Evolutionary conservation across 2,888 invertebrate species (phyloP).

Genomic region (Chrysotoxum bicinctum): DNA sequence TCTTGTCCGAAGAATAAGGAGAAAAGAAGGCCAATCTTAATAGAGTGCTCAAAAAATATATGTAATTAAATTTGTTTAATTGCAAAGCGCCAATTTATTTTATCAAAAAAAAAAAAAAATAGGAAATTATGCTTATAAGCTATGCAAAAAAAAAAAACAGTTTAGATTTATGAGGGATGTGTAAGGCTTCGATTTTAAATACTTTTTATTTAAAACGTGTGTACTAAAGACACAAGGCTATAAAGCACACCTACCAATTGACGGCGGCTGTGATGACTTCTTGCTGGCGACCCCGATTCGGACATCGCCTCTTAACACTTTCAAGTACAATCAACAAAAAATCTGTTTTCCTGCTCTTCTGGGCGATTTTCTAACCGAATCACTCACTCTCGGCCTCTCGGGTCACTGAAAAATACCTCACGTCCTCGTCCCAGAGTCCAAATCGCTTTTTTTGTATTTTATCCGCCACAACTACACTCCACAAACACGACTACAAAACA

Average conservation of each 20-base stretch:
- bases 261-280: conserved; percentile 77
- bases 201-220: background rate
- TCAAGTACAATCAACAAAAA: conserved; percentile 33
- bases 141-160: background rate
- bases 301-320: conserved; percentile 77
- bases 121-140: too few relatives aligned
- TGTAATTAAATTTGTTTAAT: background rate
- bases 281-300: conserved; percentile 80
- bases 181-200: background rate
- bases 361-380: conserved; percentile 57
- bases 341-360: conserved; percentile 41
- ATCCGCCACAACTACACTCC: conserved; percentile 50
- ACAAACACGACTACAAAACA: conserved; percentile 24
- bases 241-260: conserved; percentile 80
- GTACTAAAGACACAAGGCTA: conserved; percentile 11
- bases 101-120: background rate
- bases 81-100: conserved; percentile 1
- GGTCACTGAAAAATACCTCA: conserved; percentile 56
- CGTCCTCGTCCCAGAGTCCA: conserved; percentile 53
- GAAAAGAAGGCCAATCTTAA: conserved; percentile 1
- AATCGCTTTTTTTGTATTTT: conserved; percentile 55
- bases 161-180: background rate
- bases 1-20: conserved; percentile 14
- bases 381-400: too few relatives aligned
- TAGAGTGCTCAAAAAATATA: background rate